phyloP scores from a whole-genome alignment of 2,113 vertebrate genomes.

The Atlantisia rogersi region DNA sequence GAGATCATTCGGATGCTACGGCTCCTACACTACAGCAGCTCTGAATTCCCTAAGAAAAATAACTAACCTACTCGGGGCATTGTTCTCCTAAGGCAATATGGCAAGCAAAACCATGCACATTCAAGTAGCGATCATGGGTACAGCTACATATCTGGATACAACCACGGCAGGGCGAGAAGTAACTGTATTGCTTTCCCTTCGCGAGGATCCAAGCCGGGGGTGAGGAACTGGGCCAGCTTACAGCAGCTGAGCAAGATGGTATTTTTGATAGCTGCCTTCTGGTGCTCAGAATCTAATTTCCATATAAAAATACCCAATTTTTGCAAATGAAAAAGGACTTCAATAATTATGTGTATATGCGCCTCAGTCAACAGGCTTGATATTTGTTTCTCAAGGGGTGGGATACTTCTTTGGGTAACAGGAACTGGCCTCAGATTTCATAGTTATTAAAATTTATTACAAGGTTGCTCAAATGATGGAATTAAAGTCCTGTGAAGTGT shows the following conservation, averaged over 20 bases:
- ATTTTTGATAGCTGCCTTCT: constrained; percentile 59
- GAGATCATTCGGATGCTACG: background rate
- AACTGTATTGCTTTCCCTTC: background rate
- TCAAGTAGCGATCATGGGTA: background rate
- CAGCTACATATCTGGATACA: background rate
- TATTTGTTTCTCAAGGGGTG: background rate
- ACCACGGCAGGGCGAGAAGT: background rate
- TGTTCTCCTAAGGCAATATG: background rate
- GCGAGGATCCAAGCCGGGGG: background rate
- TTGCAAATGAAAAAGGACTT: background rate
- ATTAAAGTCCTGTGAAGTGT: background rate
- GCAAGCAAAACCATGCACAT: background rate
- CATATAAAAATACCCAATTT: background rate
- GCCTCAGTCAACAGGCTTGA: background rate
- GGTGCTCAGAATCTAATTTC: constrained; percentile 14
- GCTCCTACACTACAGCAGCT: background rate
- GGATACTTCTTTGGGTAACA: background rate
- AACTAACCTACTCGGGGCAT: background rate
- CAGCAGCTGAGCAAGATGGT: constrained; percentile 5
- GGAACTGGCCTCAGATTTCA: background rate
- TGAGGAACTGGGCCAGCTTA: constrained; percentile 14
- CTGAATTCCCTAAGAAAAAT: background rate
- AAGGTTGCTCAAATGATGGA: background rate
- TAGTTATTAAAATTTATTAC: background rate
- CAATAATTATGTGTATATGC: background rate